phyloP scores from a whole-genome alignment of 2,888 invertebrate species.

The Coelinius sp. region DNA sequence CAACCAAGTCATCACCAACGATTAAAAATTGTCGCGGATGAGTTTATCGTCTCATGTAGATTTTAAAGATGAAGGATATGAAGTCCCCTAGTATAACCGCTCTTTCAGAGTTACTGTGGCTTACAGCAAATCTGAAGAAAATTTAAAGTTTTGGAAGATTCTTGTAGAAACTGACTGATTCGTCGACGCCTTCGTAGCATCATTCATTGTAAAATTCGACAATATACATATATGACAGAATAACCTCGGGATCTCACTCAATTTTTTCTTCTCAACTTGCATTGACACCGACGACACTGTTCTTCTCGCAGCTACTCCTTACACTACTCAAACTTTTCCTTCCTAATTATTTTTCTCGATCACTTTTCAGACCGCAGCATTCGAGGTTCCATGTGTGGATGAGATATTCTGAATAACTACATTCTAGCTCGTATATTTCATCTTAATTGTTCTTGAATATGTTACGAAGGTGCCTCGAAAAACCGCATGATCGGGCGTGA shows the following conservation, averaged over 20 bases:
- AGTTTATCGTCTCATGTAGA: neutral
- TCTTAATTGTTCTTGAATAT: no score
- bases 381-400: no score
- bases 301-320: neutral
- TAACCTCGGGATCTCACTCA: neutral
- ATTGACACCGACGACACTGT: neutral
- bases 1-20: neutral
- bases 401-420: no score
- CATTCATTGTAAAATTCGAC: neutral
- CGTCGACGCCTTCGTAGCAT: neutral
- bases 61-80: neutral
- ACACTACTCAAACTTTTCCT: no score
- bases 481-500: no score
- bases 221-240: neutral
- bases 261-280: neutral
- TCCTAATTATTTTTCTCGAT: no score
- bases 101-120: neutral
- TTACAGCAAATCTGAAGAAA: conserved; percentile 31
- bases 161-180: conserved; percentile 48
- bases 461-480: no score
- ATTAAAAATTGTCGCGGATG: neutral
- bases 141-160: conserved; percentile 54
- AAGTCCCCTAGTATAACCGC: neutral
- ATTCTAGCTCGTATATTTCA: no score
- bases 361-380: no score